phyloP scores from a whole-genome alignment of 2,113 vertebrate genomes.

The Hypomesus transpacificus region DNA sequence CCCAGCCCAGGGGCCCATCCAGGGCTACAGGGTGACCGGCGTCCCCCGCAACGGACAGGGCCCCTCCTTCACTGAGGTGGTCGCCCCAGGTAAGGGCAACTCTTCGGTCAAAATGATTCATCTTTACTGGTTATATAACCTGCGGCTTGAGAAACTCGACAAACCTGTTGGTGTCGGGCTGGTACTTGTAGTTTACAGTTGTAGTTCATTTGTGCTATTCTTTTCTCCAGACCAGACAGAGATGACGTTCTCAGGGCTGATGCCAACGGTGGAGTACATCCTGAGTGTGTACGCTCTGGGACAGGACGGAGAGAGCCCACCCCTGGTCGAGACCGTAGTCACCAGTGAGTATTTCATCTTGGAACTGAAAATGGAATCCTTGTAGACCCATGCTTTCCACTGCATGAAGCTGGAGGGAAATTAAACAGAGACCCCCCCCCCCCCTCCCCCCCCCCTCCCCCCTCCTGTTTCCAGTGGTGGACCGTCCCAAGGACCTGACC shows the following conservation, averaged over 20 bases:
- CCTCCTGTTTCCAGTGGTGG: slow-evolving; percentile 78
- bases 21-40: slow-evolving; percentile 88
- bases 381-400: neutral
- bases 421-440: no score
- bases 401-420: no score
- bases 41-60: slow-evolving; percentile 82
- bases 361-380: neutral
- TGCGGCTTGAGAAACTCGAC: neutral
- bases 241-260: slow-evolving; percentile 89
- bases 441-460: neutral
- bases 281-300: slow-evolving; percentile 86
- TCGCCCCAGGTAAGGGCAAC: slow-evolving; percentile 78
- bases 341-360: slow-evolving; percentile 78
- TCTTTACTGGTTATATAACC: neutral
- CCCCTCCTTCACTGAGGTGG: slow-evolving; percentile 75
- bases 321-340: slow-evolving; percentile 82
- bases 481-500: slow-evolving; percentile 89
- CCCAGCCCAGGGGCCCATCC: slow-evolving; percentile 84
- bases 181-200: no score
- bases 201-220: neutral
- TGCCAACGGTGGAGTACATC: slow-evolving; percentile 86
- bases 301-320: slow-evolving; percentile 83
- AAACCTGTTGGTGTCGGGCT: no score
- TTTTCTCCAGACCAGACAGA: slow-evolving; percentile 83
- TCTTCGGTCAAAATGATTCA: no score